Percentiles rank a stretch among this genome's conserved stretches.
Evolutionary conservation across 2,797 vertebrate genomes (phyloP).

Genomic region (Coccyzus lansbergi): DNA sequence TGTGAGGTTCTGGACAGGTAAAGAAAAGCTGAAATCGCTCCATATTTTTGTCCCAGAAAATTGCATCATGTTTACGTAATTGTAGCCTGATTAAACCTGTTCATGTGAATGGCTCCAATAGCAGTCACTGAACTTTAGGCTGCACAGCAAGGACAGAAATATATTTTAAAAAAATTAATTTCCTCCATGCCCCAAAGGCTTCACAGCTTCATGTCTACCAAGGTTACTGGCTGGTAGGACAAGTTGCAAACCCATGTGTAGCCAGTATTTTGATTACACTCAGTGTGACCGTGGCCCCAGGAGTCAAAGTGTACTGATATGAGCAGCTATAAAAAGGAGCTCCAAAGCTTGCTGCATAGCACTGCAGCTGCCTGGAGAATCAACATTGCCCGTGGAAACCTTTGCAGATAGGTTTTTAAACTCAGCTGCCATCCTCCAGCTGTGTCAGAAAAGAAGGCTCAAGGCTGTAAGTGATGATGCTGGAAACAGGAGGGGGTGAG

Average conservation of each 20-base stretch:
- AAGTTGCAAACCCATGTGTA: neutral
- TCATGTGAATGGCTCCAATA: neutral
- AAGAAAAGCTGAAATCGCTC: slow-evolving; percentile 37
- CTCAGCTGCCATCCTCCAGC: neutral
- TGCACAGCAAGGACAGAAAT: neutral
- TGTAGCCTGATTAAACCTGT: slow-evolving; percentile 23
- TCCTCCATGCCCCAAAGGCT: neutral
- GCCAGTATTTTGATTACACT: slow-evolving; percentile 35
- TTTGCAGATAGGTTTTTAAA: slow-evolving; percentile 22
- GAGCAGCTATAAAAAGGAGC: slow-evolving; percentile 40
- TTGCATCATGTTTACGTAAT: slow-evolving; percentile 36
- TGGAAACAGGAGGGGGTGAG: neutral
- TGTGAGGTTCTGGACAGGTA: neutral
- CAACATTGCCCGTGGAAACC: slow-evolving; percentile 42
- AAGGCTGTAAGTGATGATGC: slow-evolving; percentile 4
- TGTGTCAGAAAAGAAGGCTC: neutral
- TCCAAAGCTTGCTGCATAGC: neutral
- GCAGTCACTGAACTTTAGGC: slow-evolving; percentile 11
- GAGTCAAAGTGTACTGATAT: slow-evolving; percentile 35
- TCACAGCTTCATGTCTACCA: neutral
- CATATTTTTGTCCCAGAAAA: slow-evolving; percentile 35
- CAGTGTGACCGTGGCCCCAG: slow-evolving; percentile 2
- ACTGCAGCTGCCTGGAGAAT: slow-evolving; percentile 30
- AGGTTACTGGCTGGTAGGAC: slow-evolving; percentile 5
- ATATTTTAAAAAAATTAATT: neutral